Base-by-base conservation (phyloP, 2,113 vertebrate species). In the Scalopus aquaticus region DNA sequence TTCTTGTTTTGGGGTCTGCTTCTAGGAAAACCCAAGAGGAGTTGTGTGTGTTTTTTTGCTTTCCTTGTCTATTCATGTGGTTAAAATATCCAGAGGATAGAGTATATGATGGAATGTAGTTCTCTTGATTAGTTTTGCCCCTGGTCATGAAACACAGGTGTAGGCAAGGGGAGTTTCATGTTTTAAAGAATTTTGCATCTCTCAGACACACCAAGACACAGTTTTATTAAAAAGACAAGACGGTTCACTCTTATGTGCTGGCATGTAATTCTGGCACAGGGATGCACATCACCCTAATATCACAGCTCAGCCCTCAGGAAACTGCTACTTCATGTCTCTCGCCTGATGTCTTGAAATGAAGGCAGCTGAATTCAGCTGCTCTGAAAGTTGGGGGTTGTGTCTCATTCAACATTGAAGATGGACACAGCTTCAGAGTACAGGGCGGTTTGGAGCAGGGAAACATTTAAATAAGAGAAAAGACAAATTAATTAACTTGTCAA, bases 381-480 rank as follows among this genome's bases (percentile, higher is more conserved):
- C 46, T 58, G 20, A 32, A 35, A 32, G 35, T 6, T 60, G 13
- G 49, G 9, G 9, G 24, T 20, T 67, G 6, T 37, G 26, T 72
- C 42, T n/a, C 32, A 62, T 32, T 44, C 9, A 16, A 73, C n/a
- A 28, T 3, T 30, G 32, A 67, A 88, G 32, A 32, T 22, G 22
- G 60, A 70, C 76, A 26, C 9, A 37, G 39, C 11, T 37, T 67
- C 54, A 51, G 54, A 67, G 32, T 64, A 37, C n/a, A 96, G 37
- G 6, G 42, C 37, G 64, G 11, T 65, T 73, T 73, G 74, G 20
- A 90, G 22, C 69, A 54, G 15, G 44, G 67, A 65, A 92, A 56
- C 20, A 62, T 46, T 88, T 86, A 78, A 91, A 74, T 79, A 78
- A 81, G 30, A 74, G 37, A 56, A 70, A 80, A 90, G 77, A 80